Percentiles rank a stretch among this genome's conserved stretches.
Evolutionary conservation across 1,140 invertebrate genomes (phyloP).

Genomic region (Drosophila teissieri): DNA sequence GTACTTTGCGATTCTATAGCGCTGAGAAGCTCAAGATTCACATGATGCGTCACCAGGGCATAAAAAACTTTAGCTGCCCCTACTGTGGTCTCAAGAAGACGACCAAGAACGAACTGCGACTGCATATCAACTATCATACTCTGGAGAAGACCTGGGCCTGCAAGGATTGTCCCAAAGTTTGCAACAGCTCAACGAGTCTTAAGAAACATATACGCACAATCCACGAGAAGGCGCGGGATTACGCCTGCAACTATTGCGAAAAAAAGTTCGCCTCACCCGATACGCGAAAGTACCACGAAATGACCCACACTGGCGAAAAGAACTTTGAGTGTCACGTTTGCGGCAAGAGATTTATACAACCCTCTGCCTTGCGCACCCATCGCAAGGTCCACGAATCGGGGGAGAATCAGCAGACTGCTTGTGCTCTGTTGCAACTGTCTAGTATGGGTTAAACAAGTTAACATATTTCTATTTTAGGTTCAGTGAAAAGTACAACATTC

Average conservation of each 20-base stretch:
- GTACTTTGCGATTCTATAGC: constrained; percentile 52
- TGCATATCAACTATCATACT: constrained; percentile 78
- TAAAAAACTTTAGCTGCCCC: constrained; percentile 77
- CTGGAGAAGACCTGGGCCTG: constrained; percentile 72
- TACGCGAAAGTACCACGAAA: constrained; percentile 78
- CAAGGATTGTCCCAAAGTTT: constrained; percentile 65
- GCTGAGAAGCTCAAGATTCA: constrained; percentile 71
- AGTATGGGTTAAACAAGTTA: constrained; percentile 1
- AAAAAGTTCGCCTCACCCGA: constrained; percentile 69
- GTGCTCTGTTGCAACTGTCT: constrained; percentile 8
- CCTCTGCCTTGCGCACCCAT: constrained; percentile 70
- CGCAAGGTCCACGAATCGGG: constrained; percentile 54
- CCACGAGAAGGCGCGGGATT: constrained; percentile 65
- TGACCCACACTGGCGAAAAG: constrained; percentile 85
- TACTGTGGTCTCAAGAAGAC: constrained; percentile 75
- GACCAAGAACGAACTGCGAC: constrained; percentile 71
- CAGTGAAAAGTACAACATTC: too few relatives aligned
- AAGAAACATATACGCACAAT: constrained; percentile 71
- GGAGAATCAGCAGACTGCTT: background rate
- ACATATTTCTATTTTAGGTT: background rate
- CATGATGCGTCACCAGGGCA: constrained; percentile 74
- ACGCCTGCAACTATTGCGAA: constrained; percentile 70
- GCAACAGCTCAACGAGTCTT: constrained; percentile 70
- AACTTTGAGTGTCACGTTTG: constrained; percentile 67
- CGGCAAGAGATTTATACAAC: constrained; percentile 68